Percentiles rank a stretch among this genome's conserved stretches.
phyloP scores from a whole-genome alignment of 2,113 vertebrate species.

The Peromyscus maniculatus region DNA sequence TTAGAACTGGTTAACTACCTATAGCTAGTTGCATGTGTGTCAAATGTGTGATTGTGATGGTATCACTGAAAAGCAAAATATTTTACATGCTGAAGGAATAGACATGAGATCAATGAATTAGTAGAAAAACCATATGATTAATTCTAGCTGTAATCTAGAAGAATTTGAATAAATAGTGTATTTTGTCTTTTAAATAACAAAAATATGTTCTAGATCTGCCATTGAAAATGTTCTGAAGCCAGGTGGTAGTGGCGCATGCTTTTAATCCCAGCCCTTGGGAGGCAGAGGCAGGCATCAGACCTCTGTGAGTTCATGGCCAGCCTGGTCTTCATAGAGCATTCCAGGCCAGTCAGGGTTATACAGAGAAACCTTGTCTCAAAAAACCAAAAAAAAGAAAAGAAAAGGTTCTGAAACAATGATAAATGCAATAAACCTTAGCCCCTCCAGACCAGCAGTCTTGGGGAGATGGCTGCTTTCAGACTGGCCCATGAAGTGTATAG shows the following conservation, averaged over 20 bases:
- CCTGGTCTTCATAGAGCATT: neutral
- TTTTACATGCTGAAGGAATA: neutral
- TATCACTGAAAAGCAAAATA: neutral
- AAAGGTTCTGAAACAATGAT: neutral
- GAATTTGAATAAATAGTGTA: neutral
- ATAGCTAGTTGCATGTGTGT: neutral
- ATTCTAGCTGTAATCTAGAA: neutral
- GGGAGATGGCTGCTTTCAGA: neutral
- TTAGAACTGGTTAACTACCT: neutral
- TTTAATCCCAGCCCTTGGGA: neutral
- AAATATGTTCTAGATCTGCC: neutral
- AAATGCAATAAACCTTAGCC: neutral
- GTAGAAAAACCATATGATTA: neutral
- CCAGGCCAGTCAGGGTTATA: neutral
- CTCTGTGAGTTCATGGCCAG: neutral
- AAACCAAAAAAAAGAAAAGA: neutral
- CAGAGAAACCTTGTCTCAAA: neutral
- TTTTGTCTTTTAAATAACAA: constrained; percentile 54
- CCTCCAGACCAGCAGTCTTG: neutral
- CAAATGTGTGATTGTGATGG: neutral
- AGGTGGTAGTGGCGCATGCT: neutral
- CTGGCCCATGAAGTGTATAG: neutral
- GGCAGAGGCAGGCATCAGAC: neutral
- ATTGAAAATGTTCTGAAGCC: neutral
- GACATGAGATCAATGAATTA: neutral